phyloP scores from a whole-genome alignment of 2,113 vertebrate species.

The Motacilla alba region DNA sequence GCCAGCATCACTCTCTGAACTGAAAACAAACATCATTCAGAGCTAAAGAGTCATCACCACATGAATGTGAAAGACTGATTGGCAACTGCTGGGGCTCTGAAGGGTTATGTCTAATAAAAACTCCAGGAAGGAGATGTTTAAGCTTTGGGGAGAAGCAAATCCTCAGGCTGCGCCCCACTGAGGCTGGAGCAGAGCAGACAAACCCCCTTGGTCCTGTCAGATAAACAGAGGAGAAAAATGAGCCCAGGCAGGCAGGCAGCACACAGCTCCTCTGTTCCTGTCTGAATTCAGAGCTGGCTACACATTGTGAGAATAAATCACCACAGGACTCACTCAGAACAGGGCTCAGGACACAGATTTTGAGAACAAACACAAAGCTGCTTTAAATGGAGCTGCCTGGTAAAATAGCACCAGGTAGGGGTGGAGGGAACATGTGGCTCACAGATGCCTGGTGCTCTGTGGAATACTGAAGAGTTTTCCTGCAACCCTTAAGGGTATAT shows the following conservation, averaged over 20 bases:
- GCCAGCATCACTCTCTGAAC: neutral
- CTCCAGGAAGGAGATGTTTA: neutral
- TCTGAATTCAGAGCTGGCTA: neutral
- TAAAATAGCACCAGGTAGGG: neutral
- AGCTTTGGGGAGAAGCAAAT: neutral
- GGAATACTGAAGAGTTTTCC: neutral
- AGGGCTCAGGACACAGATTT: neutral
- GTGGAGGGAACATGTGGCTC: neutral
- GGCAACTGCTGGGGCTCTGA: neutral
- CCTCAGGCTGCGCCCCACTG: neutral
- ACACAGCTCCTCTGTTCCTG: neutral
- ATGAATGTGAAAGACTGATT: neutral
- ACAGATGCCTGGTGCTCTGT: neutral
- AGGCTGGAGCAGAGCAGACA: conserved; percentile 18
- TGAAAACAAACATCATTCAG: neutral
- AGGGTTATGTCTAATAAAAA: neutral
- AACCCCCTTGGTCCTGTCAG: neutral
- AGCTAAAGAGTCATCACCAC: neutral
- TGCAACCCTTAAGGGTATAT: neutral
- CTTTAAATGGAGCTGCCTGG: neutral
- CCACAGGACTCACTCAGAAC: neutral
- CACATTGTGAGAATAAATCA: neutral
- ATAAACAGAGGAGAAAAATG: neutral
- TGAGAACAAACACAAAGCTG: neutral
- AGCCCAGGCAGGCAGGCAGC: neutral